These are phyloP conservation scores for Hymenochirus boettgeri DNA, from an alignment of 2,113 vertebrate genomes.

Conservation along the genomic window DNA sequence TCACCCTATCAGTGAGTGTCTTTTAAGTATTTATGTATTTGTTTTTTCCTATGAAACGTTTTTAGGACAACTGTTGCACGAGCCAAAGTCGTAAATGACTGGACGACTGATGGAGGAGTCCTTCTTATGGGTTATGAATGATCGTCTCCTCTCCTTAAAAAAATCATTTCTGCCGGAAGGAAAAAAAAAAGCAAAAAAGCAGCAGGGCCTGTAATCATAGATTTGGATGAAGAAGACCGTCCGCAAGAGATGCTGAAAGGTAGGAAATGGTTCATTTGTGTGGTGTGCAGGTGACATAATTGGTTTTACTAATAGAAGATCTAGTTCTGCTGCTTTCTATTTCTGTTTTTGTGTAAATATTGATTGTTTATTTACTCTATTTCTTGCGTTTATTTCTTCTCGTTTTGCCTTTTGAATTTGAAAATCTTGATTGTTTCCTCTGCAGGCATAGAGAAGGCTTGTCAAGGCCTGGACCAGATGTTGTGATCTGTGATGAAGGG, in stretches of 20 bases:
- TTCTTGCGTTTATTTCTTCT: no score
- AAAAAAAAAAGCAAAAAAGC: slow-evolving; percentile 96
- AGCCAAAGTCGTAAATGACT: slow-evolving; percentile 92
- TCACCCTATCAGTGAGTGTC: no score
- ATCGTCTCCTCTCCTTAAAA: slow-evolving; percentile 95
- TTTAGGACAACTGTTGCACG: slow-evolving; percentile 84
- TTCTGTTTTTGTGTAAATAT: no score
- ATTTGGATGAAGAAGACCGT: slow-evolving; percentile 94
- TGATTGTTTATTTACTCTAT: no score
- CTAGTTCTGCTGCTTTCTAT: no score
- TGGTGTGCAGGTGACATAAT: no score
- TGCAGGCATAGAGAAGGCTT: slow-evolving; percentile 92
- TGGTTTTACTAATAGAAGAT: no score
- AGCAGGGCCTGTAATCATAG: slow-evolving; percentile 91
- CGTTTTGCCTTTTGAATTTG: no score
- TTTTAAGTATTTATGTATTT: no score
- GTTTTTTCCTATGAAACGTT: no score
- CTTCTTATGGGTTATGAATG: slow-evolving; percentile 98
- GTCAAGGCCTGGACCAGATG: slow-evolving; percentile 87
- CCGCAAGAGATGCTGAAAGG: slow-evolving; percentile 97
- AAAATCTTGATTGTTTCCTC: background rate
- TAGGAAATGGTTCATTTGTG: no score
- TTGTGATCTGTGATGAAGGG: slow-evolving; percentile 96
- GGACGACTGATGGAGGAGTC: slow-evolving; percentile 88
- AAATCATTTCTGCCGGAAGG: slow-evolving; percentile 90